Conservation (phyloP, 2,797 vertebrate genomes). For the Pangasius macronema region DNA sequence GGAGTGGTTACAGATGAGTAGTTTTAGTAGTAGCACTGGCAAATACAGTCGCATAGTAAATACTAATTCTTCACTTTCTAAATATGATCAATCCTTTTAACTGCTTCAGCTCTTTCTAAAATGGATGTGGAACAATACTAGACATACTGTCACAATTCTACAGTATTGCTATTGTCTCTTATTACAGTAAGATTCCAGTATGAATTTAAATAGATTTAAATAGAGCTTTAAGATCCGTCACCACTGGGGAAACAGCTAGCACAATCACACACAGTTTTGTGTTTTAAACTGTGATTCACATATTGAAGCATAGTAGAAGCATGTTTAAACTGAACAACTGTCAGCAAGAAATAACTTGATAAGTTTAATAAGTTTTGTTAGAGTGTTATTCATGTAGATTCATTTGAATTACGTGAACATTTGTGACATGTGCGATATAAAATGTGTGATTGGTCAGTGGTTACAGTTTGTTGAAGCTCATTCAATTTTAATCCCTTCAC, state of each 20-base stretch:
- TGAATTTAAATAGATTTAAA: neutral
- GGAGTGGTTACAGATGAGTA: neutral
- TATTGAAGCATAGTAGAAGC: neutral
- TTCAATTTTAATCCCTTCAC: neutral
- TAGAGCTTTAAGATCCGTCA: neutral
- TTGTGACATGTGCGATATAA: neutral
- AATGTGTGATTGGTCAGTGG: neutral
- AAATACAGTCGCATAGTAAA: neutral
- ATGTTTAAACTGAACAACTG: neutral
- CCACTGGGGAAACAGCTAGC: neutral
- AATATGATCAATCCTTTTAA: neutral
- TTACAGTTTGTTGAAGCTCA: neutral
- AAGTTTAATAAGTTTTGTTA: neutral
- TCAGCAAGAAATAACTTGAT: neutral
- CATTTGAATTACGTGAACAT: slow-evolving; percentile 1
- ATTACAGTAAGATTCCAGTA: slow-evolving; percentile 8
- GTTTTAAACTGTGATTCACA: neutral
- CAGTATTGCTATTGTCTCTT: neutral
- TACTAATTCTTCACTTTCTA: neutral
- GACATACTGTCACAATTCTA: neutral
- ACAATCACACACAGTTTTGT: neutral
- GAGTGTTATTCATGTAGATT: neutral
- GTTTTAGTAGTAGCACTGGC: slow-evolving; percentile 13
- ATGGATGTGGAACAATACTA: neutral
- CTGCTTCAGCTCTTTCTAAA: neutral